Base-by-base conservation (phyloP, 2,113 vertebrate species). In the Lepus timidus region DNA sequence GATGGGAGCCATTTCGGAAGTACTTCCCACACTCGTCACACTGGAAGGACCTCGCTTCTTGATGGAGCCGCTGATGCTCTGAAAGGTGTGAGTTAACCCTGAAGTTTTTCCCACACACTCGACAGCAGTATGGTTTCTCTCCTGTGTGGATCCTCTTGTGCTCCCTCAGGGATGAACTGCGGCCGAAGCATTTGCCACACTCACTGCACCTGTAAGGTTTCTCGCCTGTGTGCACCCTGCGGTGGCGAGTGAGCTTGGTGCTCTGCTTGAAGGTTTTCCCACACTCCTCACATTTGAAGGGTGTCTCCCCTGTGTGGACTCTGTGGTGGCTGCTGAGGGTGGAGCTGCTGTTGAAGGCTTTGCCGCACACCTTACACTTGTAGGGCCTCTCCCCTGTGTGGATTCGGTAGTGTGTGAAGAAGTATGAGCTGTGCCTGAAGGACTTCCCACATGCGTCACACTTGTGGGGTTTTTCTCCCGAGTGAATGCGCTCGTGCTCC, bases 301-400 rank as follows among this genome's bases (percentile, higher is more conserved):
- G 94, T 11, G 78, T 97, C 79, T 96, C 96, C 39, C 95, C 96
- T 1, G 94, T 78, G 64, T 96, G 96, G 27, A 89, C 94, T 49
- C 95, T 65, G 70, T 90, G 62, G 39, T 96, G 97, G 3, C 94
- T 96, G 58, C 83, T 83, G 19, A 96, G 82, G 9, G 95, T 96
- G 27, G 96, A 96, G 39, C 96, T 97, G 68, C 96, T 96, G 33
- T 91, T 95, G 89, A 96, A 97, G 51, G 95, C 89, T 79, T 96
- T 96, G 5, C 85, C 85, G 17, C 94, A 94, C 44, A 65, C 95
- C 22, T 93, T 70, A 16, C 95, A 96, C n/a, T 83, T 94, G 49
- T 84, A 88, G 25, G 94, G 85, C 2, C 80, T 49, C 97, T 98
- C 98, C 3, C 93, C 93, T 1, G 95, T 94, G 49, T 96, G 95